phyloP scores from a whole-genome alignment of 2,797 vertebrate genomes.

The Todus mexicanus region DNA sequence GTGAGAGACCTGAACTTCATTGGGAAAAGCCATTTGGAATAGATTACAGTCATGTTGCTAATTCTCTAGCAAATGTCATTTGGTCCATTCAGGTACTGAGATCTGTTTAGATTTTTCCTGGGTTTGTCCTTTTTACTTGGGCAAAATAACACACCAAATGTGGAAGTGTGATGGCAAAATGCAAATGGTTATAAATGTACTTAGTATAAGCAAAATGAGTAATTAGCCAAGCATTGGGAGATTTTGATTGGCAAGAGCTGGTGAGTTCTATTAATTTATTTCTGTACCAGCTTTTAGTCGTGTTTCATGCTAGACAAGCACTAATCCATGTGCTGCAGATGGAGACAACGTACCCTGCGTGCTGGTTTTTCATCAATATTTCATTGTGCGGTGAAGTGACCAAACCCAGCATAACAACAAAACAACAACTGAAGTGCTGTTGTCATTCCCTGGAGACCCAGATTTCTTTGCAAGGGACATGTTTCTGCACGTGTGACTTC shows the following conservation, averaged over 20 bases:
- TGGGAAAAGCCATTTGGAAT: not conserved
- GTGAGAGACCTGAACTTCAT: not conserved
- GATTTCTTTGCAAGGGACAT: not conserved
- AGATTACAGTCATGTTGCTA: not conserved
- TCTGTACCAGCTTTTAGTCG: constrained; percentile 15
- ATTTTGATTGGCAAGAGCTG: constrained; percentile 2
- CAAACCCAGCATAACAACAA: not conserved
- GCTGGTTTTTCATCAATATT: constrained; percentile 36
- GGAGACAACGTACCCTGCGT: not conserved
- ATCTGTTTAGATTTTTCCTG: not conserved
- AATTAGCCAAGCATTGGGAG: not conserved
- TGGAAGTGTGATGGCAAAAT: not conserved
- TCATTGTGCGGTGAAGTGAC: constrained; percentile 10
- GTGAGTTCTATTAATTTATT: constrained; percentile 10
- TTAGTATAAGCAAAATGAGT: not conserved
- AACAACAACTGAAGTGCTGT: not conserved
- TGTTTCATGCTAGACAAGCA: not conserved
- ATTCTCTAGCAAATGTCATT: not conserved
- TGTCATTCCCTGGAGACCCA: not conserved
- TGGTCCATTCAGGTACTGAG: not conserved
- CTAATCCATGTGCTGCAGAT: not conserved
- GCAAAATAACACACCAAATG: not conserved
- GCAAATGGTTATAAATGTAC: not conserved
- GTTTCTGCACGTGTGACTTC: not conserved
- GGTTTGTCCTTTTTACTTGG: not conserved